A percentile compares a stretch with the other conserved stretches of the same genome.
Conservation (phyloP, 2,113 vertebrate species). For the Felis catus region DNA sequence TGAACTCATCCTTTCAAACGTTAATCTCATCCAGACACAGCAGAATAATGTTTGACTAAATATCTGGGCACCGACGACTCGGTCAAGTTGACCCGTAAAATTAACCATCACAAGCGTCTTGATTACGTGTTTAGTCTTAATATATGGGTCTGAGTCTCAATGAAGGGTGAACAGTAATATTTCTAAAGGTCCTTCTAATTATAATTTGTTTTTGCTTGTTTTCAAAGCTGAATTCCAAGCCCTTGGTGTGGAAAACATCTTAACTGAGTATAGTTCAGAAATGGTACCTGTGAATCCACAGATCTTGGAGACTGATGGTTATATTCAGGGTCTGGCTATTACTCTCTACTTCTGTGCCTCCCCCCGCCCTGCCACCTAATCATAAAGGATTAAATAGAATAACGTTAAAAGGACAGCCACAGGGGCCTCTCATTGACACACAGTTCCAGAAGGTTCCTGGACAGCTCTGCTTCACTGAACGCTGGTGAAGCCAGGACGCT, state of each 20-base stretch:
- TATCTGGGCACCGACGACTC: not conserved
- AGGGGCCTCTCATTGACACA: not conserved
- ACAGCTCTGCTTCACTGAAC: not conserved
- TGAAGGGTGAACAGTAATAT: not conserved
- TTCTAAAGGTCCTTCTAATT: not conserved
- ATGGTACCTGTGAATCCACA: not conserved
- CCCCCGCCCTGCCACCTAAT: not conserved
- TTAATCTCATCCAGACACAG: not conserved
- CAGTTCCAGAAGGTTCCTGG: not conserved
- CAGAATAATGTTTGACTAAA: not conserved
- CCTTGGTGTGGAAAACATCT: not conserved
- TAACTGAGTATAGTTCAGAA: not conserved
- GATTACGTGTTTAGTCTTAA: not conserved
- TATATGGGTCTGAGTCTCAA: not conserved
- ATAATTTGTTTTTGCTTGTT: not conserved
- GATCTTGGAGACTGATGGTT: not conserved
- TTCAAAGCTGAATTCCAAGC: not conserved
- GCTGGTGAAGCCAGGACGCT: fast-evolving
- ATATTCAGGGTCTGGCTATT: not conserved
- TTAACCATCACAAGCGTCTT: not conserved
- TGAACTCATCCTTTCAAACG: not conserved
- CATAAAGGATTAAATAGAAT: not conserved
- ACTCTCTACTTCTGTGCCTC: not conserved
- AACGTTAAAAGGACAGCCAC: not conserved
- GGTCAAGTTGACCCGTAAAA: not conserved